These are phyloP conservation scores for Ichneumoninae sp. DNA, from an alignment of 2,888 invertebrate genomes.

Conservation along the genomic window DNA sequence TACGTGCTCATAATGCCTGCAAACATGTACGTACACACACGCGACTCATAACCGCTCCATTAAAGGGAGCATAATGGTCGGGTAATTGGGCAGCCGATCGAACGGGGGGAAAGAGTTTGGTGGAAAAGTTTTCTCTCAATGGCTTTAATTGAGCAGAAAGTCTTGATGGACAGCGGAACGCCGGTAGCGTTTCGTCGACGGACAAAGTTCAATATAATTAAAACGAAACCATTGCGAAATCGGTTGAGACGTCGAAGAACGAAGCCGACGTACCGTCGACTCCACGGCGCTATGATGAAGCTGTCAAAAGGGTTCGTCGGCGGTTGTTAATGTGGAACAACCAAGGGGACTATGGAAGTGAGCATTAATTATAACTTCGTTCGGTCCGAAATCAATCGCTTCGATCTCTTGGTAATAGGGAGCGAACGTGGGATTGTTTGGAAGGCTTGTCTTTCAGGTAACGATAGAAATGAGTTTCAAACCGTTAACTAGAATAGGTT, in stretches of 20 bases:
- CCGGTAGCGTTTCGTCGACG: constrained; percentile 36
- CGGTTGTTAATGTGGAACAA: constrained; percentile 25
- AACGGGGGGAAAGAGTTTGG: constrained; percentile 14
- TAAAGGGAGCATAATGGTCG: constrained; percentile 8
- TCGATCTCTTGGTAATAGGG: constrained; percentile 4
- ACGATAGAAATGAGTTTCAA: neutral
- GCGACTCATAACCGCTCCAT: neutral
- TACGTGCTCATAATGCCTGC: constrained; percentile 7
- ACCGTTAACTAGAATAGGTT: neutral
- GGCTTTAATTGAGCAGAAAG: constrained; percentile 65
- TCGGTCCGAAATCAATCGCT: constrained; percentile 26
- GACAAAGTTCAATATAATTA: constrained; percentile 67
- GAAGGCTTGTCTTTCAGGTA: neutral
- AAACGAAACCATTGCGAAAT: constrained; percentile 45
- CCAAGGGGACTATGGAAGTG: neutral
- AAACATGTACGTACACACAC: neutral
- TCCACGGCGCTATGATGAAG: constrained; percentile 5
- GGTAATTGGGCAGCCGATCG: constrained; percentile 41
- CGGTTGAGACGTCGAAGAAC: constrained; percentile 33
- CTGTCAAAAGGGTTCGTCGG: constrained; percentile 21
- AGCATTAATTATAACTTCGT: constrained; percentile 60
- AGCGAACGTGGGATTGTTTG: neutral
- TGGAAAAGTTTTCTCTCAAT: constrained; percentile 46
- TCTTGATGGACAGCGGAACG: constrained; percentile 41
- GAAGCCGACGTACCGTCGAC: neutral